These are phyloP conservation scores for Agrilus mali DNA, from an alignment of 2,888 invertebrate genomes.

Conservation along the genomic window DNA sequence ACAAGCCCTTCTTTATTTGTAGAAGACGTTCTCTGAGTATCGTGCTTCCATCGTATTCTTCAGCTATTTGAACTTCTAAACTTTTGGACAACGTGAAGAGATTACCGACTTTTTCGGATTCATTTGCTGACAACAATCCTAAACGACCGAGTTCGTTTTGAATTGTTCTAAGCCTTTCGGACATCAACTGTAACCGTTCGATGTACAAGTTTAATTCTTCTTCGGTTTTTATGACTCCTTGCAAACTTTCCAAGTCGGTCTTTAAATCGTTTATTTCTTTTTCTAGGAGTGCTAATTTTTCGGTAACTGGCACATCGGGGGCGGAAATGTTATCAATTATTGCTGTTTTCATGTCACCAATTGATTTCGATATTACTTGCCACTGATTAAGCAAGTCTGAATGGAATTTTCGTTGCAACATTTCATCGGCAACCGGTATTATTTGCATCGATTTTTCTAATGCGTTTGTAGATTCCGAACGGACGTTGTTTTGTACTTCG, in stretches of 20 bases:
- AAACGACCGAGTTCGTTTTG: slow-evolving; percentile 68
- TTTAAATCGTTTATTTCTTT: slow-evolving; percentile 65
- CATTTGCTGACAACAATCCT: slow-evolving; percentile 57
- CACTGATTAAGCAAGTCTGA: slow-evolving; percentile 67
- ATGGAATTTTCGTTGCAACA: slow-evolving; percentile 67
- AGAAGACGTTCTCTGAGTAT: slow-evolving; percentile 63
- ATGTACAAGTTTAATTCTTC: slow-evolving; percentile 73
- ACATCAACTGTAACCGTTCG: slow-evolving; percentile 66
- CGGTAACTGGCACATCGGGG: slow-evolving; percentile 59
- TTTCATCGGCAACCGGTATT: slow-evolving; percentile 73
- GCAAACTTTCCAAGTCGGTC: slow-evolving; percentile 53
- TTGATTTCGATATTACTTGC: slow-evolving; percentile 50
- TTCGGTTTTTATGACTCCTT: slow-evolving; percentile 69
- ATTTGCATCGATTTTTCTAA: slow-evolving; percentile 68
- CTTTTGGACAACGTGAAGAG: slow-evolving; percentile 57
- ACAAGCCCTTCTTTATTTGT: slow-evolving; percentile 59
- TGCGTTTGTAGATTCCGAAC: slow-evolving; percentile 56
- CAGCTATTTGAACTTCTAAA: slow-evolving; percentile 57
- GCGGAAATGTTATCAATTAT: slow-evolving; percentile 61
- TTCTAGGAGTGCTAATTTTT: slow-evolving; percentile 62
- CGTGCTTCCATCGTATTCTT: slow-evolving; percentile 65
- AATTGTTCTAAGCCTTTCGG: slow-evolving; percentile 60
- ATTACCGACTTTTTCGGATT: slow-evolving; percentile 66
- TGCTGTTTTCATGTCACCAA: slow-evolving; percentile 51
- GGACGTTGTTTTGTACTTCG: slow-evolving; percentile 67